These are phyloP conservation scores for Ips typographus DNA, from an alignment of 1,140 invertebrate species.

Conservation along the genomic window DNA sequence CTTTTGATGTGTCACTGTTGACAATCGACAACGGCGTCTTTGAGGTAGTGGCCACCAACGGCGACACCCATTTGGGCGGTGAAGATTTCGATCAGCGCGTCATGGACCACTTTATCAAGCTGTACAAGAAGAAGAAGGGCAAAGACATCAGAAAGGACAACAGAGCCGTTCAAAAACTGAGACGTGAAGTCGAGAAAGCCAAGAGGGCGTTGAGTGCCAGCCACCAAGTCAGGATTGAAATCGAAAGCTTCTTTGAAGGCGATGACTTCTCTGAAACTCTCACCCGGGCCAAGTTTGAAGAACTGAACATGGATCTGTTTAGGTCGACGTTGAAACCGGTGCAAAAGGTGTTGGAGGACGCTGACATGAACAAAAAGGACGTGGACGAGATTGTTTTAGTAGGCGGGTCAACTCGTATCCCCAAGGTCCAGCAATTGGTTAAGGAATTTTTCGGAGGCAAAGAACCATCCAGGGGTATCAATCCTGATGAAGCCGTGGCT, in stretches of 20 bases:
- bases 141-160: conserved; percentile 96
- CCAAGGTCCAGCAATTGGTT: conserved; percentile 97
- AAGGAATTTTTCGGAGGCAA: conserved; percentile 99
- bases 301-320: conserved; percentile 99
- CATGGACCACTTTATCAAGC: conserved; percentile 98
- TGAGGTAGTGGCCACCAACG: conserved; percentile 92
- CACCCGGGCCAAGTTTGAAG: conserved; percentile 98
- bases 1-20: conserved; percentile 97
- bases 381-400: conserved; percentile 99
- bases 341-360: conserved; percentile 94
- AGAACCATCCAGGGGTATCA: conserved; percentile 96
- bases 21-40: conserved; percentile 98
- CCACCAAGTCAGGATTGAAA: conserved; percentile 97
- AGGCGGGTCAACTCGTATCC: conserved; percentile 98
- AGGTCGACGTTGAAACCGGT: conserved; percentile 97
- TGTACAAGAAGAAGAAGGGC: conserved; percentile 99
- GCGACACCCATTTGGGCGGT: conserved; percentile 97
- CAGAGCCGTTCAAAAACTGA: conserved; percentile 92
- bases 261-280: conserved; percentile 99
- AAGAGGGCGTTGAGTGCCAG: conserved; percentile 94
- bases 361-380: conserved; percentile 98
- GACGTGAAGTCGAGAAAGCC: conserved; percentile 97
- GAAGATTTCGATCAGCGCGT: conserved; percentile 99
- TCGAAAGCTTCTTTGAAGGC: conserved; percentile 98
- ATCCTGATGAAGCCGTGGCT: conserved; percentile 97